A percentile compares a stretch with the other conserved stretches of the same genome.
Conservation (phyloP, 1,140 invertebrate species). For the Whitmania pigra region DNA sequence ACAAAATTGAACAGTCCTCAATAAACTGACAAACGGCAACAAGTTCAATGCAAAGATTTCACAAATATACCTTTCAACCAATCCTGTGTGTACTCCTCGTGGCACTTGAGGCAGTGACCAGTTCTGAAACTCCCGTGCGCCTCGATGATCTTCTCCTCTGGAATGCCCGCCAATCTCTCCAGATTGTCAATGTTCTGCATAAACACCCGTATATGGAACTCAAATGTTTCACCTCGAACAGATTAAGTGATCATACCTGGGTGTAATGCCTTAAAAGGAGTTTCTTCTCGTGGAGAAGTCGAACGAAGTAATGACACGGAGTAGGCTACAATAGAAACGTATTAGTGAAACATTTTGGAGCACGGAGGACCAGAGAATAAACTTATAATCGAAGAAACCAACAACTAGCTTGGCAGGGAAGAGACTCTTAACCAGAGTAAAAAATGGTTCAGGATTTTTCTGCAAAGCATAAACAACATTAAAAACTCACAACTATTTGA, state of each 20-base stretch:
- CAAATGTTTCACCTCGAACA: neutral
- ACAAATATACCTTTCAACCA: constrained; percentile 61
- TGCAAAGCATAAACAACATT: constrained; percentile 27
- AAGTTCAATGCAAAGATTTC: too few relatives aligned
- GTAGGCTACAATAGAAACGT: constrained; percentile 37
- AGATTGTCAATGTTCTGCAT: constrained; percentile 82
- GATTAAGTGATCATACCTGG: constrained; percentile 31
- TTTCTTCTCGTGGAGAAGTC: constrained; percentile 35
- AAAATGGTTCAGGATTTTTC: constrained; percentile 44
- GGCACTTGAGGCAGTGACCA: constrained; percentile 69
- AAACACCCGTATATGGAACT: neutral
- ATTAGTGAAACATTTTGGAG: neutral
- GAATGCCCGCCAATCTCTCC: constrained; percentile 72
- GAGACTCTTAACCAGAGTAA: constrained; percentile 38
- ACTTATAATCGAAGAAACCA: neutral
- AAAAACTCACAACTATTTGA: neutral
- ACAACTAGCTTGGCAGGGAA: constrained; percentile 30
- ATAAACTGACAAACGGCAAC: too few relatives aligned
- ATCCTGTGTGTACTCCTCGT: constrained; percentile 57
- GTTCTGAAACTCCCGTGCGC: constrained; percentile 84
- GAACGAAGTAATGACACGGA: constrained; percentile 38
- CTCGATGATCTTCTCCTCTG: constrained; percentile 71
- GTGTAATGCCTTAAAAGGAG: constrained; percentile 37
- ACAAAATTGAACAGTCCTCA: too few relatives aligned
- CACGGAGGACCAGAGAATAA: constrained; percentile 7